Conservation (phyloP, 2,113 vertebrate species). For the Ceyx margarethae region DNA sequence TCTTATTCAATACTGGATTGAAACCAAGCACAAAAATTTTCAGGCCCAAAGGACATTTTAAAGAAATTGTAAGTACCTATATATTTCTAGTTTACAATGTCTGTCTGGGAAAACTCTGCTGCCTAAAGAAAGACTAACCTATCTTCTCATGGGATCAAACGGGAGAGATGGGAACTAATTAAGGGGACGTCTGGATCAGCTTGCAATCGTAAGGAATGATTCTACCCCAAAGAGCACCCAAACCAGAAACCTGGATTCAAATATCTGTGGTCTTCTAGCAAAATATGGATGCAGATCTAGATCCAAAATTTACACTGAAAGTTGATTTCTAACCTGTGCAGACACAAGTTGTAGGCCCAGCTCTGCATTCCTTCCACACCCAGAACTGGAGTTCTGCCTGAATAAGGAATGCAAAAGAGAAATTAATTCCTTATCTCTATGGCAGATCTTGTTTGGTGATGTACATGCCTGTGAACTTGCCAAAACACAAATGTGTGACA, state of each 20-base stretch:
- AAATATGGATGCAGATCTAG: not conserved
- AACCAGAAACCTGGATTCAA: not conserved
- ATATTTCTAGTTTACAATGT: not conserved
- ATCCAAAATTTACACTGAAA: not conserved
- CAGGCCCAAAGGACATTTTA: constrained; percentile 31
- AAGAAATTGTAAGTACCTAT: constrained; percentile 27
- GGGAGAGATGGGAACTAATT: not conserved
- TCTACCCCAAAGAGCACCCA: not conserved
- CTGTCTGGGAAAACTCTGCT: not conserved
- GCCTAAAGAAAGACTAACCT: not conserved
- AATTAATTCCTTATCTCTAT: constrained; percentile 1
- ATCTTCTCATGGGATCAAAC: not conserved
- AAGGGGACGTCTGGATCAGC: not conserved
- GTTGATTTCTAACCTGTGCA: constrained; percentile 6
- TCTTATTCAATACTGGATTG: constrained; percentile 49
- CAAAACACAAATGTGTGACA: not conserved
- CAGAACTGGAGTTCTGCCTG: constrained; percentile 22
- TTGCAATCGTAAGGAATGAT: not conserved
- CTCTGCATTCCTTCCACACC: constrained; percentile 41
- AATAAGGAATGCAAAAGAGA: not conserved
- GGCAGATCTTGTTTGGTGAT: constrained; percentile 36
- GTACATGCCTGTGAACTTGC: not conserved
- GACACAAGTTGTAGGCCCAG: not conserved
- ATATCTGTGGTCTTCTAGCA: not conserved
- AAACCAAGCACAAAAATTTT: constrained; percentile 53